Evolutionary conservation across 2,797 vertebrate genomes (phyloP), one percentile per base, ranked within the genome.

Genomic region (Nyctibius grandis): DNA sequence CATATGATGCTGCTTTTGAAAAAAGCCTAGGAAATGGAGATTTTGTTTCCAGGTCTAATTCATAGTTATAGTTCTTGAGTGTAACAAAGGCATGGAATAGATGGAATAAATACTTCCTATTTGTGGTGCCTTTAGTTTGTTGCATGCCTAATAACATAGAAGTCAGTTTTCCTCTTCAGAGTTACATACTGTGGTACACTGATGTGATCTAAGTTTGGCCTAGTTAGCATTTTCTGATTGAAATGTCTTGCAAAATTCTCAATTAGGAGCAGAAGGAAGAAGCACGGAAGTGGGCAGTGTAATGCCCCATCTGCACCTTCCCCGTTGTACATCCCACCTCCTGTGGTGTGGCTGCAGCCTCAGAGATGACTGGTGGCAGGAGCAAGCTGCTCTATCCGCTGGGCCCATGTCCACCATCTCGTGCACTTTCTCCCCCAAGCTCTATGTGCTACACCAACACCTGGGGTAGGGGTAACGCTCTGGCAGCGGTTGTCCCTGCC

Each of bases 301-400:
- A 42, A 3, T 54, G 70, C 23, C 34, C 15, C 9, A 1, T 8
- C 54, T 76, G 44, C 31, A 2, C 19, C 50, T 54, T 33, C 13
- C 25, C 29, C 0, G 0, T 9, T 17, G 13, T 11, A 1, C 28
- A 1, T 48, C 57, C 56, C 36, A 2, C 11, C 29, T 75, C 40
- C n/a, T 36, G 20, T 10, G 48, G 12, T 7, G 5, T 4, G 36
- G 56, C 48, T 67, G 56, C 42, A 20, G 60, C 11, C 26, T 47
- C 45, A 8, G 42, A 51, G 57, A 53, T 22, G 65, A 38, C n/a
- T 5, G 38, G 19, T 11, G 44, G 51, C 33, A 51, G 70, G 34
- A 28, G 0, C 31, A 36, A 36, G 65, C 33, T 28, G 45, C 68
- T 56, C 8, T n/a, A 1, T 20, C 69, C 5, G 5, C 57, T 33